Percentiles rank a stretch among this genome's conserved stretches.
phyloP scores from a whole-genome alignment of 2,797 vertebrate genomes.

The Pyrocephalus nanus region DNA sequence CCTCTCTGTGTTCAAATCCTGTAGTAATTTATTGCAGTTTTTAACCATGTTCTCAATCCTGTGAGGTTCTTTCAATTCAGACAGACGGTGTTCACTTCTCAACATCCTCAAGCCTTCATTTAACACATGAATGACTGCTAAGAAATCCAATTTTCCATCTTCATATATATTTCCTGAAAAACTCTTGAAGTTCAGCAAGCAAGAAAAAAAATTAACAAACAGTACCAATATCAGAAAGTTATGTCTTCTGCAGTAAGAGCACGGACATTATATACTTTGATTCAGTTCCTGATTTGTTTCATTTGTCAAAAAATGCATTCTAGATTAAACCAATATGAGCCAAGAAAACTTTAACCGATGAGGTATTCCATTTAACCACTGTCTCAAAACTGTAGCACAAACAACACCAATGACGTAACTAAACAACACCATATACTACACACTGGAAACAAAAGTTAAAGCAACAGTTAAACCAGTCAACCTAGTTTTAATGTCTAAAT shows the following conservation, averaged over 20 bases:
- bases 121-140: constrained; percentile 83
- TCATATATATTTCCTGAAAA: constrained; percentile 82
- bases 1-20: constrained; percentile 76
- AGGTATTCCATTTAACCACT: not conserved
- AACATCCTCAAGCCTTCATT: constrained; percentile 82
- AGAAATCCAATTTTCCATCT: constrained; percentile 81
- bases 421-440: not conserved
- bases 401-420: not conserved
- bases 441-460: not conserved
- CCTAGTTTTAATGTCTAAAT: not conserved
- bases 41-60: constrained; percentile 68
- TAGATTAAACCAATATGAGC: not conserved
- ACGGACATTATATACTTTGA: not conserved
- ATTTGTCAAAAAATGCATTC: not conserved
- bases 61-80: constrained; percentile 48
- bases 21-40: constrained; percentile 64
- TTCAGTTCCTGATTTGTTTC: not conserved
- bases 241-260: not conserved
- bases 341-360: not conserved
- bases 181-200: constrained; percentile 66
- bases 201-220: not conserved
- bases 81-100: constrained; percentile 64
- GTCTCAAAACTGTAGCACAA: not conserved
- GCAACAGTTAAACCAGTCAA: not conserved
- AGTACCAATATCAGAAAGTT: not conserved